Evolutionary conservation across 1,140 invertebrate genomes (phyloP).

Genomic region (Probaryconus sp.): DNA sequence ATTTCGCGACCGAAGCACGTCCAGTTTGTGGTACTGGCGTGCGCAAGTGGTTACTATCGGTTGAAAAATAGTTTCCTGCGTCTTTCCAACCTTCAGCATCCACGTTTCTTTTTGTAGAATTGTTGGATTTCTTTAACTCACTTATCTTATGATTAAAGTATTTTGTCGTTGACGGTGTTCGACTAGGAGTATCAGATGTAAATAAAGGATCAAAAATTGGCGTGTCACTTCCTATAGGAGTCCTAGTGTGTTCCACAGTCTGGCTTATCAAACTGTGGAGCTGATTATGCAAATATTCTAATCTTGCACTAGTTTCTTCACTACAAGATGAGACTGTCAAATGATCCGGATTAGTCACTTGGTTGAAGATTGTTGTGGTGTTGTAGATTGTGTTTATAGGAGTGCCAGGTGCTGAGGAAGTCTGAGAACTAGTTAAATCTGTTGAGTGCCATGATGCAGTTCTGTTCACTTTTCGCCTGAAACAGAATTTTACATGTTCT

Average conservation of each 20-base stretch:
- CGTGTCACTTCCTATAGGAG: conserved; percentile 59
- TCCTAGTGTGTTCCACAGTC: conserved; percentile 68
- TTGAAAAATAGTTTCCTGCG: conserved; percentile 72
- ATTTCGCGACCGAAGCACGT: conserved; percentile 81
- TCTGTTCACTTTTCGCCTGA: conserved; percentile 65
- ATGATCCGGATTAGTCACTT: background rate
- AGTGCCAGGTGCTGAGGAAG: background rate
- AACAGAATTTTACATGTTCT: conserved; percentile 18
- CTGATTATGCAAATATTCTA: conserved; percentile 69
- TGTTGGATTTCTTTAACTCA: conserved; percentile 70
- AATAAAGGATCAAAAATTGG: too few species aligned
- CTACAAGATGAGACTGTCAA: conserved; percentile 59
- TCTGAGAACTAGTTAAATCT: conserved; percentile 24
- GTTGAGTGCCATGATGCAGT: conserved; percentile 69
- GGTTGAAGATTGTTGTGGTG: background rate
- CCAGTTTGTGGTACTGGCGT: conserved; percentile 74
- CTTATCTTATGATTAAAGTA: conserved; percentile 72
- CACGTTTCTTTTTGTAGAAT: conserved; percentile 13
- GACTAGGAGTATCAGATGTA: too few species aligned
- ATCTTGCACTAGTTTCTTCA: conserved; percentile 66
- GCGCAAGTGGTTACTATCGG: conserved; percentile 39
- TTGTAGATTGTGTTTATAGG: background rate
- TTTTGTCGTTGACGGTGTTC: conserved; percentile 55
- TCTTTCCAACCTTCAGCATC: conserved; percentile 70
- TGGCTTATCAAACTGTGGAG: conserved; percentile 67